A percentile compares a stretch with the other conserved stretches of the same genome.
These are phyloP conservation scores for Sinocyclocheilus rhinocerous DNA, from an alignment of 2,113 vertebrate species.

Conservation along the genomic window DNA sequence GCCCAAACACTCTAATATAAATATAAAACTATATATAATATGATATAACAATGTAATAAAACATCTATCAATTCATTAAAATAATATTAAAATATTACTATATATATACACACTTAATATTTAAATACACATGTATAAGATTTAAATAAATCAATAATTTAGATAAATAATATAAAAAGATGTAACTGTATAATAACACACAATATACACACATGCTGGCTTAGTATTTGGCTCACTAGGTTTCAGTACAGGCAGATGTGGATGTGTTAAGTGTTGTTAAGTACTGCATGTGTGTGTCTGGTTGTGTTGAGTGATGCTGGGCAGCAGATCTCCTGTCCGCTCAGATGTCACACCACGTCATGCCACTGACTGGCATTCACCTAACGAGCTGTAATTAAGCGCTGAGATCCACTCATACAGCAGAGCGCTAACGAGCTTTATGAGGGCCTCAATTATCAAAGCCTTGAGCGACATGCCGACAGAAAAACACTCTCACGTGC, in stretches of 20 bases:
- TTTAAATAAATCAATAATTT: too few species aligned
- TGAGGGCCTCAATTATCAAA: constrained; percentile 75
- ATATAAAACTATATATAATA: too few species aligned
- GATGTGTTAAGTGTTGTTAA: background rate
- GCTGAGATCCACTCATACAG: constrained; percentile 67
- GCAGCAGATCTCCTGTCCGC: constrained; percentile 12
- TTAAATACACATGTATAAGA: too few species aligned
- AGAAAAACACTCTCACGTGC: background rate
- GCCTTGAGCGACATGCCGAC: constrained; percentile 45
- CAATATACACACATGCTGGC: too few species aligned
- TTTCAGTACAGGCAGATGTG: background rate
- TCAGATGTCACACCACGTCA: constrained; percentile 51
- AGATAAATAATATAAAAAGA: too few species aligned
- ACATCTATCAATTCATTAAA: too few species aligned
- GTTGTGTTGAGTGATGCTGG: constrained; percentile 13
- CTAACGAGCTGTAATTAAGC: constrained; percentile 77
- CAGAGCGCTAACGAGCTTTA: constrained; percentile 69
- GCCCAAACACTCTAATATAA: too few species aligned
- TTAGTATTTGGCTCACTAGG: too few species aligned
- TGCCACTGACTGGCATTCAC: constrained; percentile 72
- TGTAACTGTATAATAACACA: too few species aligned
- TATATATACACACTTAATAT: too few species aligned
- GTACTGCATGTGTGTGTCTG: background rate
- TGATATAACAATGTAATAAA: too few species aligned
- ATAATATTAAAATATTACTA: too few species aligned